A percentile compares a stretch with the other conserved stretches of the same genome.
phyloP scores from a whole-genome alignment of 2,113 vertebrate genomes.

The Columba livia region DNA sequence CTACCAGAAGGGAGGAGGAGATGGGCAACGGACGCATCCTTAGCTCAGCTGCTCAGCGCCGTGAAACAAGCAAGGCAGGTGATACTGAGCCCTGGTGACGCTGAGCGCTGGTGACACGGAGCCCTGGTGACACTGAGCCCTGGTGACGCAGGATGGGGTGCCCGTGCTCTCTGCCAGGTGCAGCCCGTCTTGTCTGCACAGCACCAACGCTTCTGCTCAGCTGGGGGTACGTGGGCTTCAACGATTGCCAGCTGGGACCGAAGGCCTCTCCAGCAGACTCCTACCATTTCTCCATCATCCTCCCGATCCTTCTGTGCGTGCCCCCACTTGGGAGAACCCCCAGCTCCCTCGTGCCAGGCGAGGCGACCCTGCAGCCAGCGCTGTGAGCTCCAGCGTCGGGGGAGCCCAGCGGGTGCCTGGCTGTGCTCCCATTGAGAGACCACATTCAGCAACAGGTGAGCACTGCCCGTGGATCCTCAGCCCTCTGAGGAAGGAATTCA shows the following conservation, averaged over 20 bases:
- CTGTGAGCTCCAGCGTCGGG: not conserved
- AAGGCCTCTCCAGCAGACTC: not conserved
- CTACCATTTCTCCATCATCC: not conserved
- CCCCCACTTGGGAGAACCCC: not conserved
- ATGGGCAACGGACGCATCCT: accelerated
- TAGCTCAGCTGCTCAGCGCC: not conserved
- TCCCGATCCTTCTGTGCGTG: not conserved
- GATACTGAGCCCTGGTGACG: no score
- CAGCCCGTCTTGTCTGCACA: accelerated
- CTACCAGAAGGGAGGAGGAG: not conserved
- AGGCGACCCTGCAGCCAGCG: not conserved
- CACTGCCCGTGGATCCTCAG: not conserved
- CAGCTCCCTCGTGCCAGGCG: accelerated
- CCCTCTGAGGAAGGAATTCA: no score
- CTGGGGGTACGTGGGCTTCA: accelerated
- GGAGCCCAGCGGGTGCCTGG: no score
- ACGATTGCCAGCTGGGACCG: accelerated
- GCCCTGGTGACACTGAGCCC: no score
- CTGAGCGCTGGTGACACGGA: no score
- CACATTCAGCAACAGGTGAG: not conserved
- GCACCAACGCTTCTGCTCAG: no score
- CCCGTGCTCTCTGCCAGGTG: no score
- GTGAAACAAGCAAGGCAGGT: accelerated
- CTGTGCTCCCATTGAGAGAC: accelerated
- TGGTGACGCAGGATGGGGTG: not conserved